These are phyloP conservation scores for Trematocara marginatum DNA, from an alignment of 2,113 vertebrate genomes.

Conservation along the genomic window DNA sequence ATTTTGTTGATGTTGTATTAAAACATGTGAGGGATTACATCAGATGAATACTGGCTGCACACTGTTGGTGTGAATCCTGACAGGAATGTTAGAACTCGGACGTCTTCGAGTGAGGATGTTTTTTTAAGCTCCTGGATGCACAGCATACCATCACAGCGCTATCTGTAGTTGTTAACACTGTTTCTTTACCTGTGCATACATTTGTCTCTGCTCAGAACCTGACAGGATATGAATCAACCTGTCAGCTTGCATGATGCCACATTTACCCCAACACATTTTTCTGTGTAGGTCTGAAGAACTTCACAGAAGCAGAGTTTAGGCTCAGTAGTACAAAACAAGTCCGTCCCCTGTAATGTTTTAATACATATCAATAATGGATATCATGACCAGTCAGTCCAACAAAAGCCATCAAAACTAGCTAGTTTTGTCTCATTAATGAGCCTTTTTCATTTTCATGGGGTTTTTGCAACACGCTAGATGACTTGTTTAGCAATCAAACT, in stretches of 20 bases:
- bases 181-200: background rate
- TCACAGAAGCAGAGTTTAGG: background rate
- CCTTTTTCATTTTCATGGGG: background rate
- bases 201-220: background rate
- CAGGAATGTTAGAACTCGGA: background rate
- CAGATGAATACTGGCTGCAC: background rate
- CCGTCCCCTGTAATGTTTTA: background rate
- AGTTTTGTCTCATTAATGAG: background rate
- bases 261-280: background rate
- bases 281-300: background rate
- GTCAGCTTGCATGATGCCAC: background rate
- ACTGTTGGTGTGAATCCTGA: background rate
- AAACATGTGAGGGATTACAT: background rate
- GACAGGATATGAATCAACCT: background rate
- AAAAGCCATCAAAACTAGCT: background rate
- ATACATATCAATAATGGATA: no score
- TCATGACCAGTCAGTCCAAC: background rate
- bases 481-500: background rate
- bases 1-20: conserved; percentile 6
- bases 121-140: background rate
- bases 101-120: background rate
- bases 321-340: background rate
- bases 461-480: background rate
- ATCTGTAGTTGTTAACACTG: no score
- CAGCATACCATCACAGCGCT: background rate